Base-by-base conservation (phyloP, 2,888 invertebrate species). In the Drosophila neotestacea region DNA sequence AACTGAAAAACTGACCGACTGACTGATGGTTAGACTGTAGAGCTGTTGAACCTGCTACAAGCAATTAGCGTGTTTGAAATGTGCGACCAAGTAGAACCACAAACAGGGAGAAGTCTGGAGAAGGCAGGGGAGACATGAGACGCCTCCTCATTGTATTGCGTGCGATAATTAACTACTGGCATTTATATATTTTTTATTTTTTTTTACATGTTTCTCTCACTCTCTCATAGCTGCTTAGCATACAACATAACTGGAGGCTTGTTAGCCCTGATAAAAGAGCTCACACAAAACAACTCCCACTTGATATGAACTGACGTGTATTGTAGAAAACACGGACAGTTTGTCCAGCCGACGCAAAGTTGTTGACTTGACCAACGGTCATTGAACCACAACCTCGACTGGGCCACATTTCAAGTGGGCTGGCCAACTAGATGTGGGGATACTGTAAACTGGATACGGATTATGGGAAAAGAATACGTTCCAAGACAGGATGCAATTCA, bases 91-190 rank as follows among this genome's bases (percentile, higher is more conserved):
- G 65, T 64, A 59, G 76, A 66, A 67, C 70, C 54, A 38, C 13
- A 51, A 51, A 34, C 48, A 41, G 1, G 32, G 22, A 22, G 22
- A 32, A 32, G 7, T 28, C 39, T 39, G 1, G 13, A 4, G 27
- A 27, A n/a, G 38, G 13, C 5, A 42, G 32, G 9, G 16, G 22
- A 44, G 10, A 44, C 48, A 59, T 42, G 60, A 48, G 46, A 77
- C 61, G 55, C 62, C 55, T 61, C 41, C 63, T 52, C 63, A 70
- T 69, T 77, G 79, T 68, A 77, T 83, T 87, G 88, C 83, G 83
- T 88, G 83, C 80, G 74, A 88, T 83, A 85, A 85, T 83, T 79
- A 83, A 85, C 80, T 77, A 82, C 85, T 68, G 76, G 71, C 59
- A 59, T 32, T 52, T 28, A 60, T 36, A 38, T n/a, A n/a, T n/a